These are phyloP conservation scores for Linnaemya vulpina DNA, from an alignment of 2,888 invertebrate genomes.

Conservation along the genomic window DNA sequence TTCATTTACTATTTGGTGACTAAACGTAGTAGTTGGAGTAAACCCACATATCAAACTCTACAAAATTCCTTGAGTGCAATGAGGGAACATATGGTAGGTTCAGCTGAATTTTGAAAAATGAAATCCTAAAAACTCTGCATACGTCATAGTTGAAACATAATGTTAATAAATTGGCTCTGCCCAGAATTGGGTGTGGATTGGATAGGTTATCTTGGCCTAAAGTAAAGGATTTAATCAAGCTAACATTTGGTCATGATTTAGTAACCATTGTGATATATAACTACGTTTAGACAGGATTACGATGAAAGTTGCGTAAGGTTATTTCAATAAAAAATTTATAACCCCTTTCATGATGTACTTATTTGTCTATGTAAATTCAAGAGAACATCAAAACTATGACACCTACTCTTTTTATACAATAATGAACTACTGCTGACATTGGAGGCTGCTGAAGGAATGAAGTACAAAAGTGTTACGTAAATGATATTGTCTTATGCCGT, in stretches of 20 bases:
- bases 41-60: conserved; percentile 83
- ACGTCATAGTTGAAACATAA: conserved; percentile 80
- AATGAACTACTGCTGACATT: too few relatives aligned
- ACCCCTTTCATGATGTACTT: too few relatives aligned
- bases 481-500: too few relatives aligned
- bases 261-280: conserved; percentile 84
- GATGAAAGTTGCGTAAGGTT: too few relatives aligned
- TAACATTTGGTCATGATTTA: conserved; percentile 83
- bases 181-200: conserved; percentile 87
- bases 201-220: conserved; percentile 86
- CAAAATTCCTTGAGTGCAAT: conserved; percentile 81
- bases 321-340: too few relatives aligned
- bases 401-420: too few relatives aligned
- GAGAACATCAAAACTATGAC: too few relatives aligned
- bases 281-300: conserved; percentile 75
- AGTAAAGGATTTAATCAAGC: conserved; percentile 84
- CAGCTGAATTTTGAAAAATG: neutral
- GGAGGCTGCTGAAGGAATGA: too few relatives aligned
- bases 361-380: too few relatives aligned
- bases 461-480: too few relatives aligned
- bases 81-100: conserved; percentile 80
- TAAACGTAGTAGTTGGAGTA: conserved; percentile 84
- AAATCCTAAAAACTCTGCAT: too few relatives aligned
- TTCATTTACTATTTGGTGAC: conserved; percentile 86
- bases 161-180: conserved; percentile 85